A percentile compares a stretch with the other conserved stretches of the same genome.
phyloP scores from a whole-genome alignment of 2,888 invertebrate species.

The Plebejus melissa region DNA sequence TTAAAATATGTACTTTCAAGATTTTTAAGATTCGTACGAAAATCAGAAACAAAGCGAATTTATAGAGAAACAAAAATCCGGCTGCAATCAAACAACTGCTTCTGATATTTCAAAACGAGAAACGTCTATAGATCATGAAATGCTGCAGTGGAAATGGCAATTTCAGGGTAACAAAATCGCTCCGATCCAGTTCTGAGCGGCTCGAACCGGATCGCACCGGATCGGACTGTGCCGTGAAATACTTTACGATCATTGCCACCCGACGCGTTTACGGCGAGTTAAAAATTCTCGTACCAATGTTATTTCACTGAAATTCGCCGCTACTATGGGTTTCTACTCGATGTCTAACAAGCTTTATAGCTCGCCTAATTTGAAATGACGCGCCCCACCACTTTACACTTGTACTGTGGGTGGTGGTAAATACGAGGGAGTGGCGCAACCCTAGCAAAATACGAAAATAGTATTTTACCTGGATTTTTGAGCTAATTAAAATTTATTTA shows the following conservation, averaged over 20 bases:
- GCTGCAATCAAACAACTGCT: constrained; percentile 21
- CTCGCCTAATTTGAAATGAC: no score
- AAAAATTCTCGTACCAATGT: constrained; percentile 55
- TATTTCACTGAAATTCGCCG: constrained; percentile 36
- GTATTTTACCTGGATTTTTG: no score
- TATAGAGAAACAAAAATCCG: constrained; percentile 13
- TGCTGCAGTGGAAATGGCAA: constrained; percentile 23
- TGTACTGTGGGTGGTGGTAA: no score
- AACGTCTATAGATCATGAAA: constrained; percentile 26
- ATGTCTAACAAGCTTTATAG: not conserved
- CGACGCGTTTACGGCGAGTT: constrained; percentile 55
- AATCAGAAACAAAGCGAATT: not conserved
- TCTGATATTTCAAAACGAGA: constrained; percentile 25
- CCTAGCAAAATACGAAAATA: no score
- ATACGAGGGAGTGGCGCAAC: no score
- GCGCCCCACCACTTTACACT: no score
- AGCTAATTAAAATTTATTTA: no score
- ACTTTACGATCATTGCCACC: constrained; percentile 62
- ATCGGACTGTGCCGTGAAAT: constrained; percentile 55
- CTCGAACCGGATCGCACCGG: constrained; percentile 43
- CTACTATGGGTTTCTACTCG: constrained; percentile 34
- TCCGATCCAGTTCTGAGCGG: constrained; percentile 47
- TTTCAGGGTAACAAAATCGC: constrained; percentile 32
- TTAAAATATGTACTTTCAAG: no score
- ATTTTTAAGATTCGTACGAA: not conserved